Conservation (phyloP, 1,140 invertebrate species). For the Hyles vespertilio region DNA sequence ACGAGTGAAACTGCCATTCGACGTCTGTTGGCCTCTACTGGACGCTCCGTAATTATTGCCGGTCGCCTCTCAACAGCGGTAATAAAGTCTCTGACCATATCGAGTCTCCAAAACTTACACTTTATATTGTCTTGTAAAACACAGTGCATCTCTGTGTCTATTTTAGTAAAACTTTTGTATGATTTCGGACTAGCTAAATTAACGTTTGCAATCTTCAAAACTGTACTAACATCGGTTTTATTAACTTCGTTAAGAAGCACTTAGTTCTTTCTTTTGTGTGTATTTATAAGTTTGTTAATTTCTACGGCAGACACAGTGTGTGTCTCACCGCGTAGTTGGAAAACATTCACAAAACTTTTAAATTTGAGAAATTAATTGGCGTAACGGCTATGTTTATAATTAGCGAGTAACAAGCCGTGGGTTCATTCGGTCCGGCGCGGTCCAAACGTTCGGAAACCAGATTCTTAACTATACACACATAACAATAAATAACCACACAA, state of each 20-base stretch:
- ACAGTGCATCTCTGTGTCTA: slow-evolving; percentile 8
- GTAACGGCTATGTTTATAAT: slow-evolving; percentile 61
- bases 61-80: slow-evolving; percentile 35
- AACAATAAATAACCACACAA: too few species aligned
- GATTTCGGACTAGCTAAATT: too few species aligned
- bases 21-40: slow-evolving; percentile 36
- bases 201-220: too few species aligned
- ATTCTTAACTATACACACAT: slow-evolving; percentile 6
- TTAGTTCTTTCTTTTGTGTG: neutral
- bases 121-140: neutral
- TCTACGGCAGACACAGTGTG: slow-evolving; percentile 7
- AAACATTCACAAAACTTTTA: slow-evolving; percentile 42
- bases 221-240: neutral
- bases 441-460: slow-evolving; percentile 18
- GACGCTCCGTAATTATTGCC: slow-evolving; percentile 56
- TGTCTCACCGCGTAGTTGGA: slow-evolving; percentile 19
- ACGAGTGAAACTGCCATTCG: slow-evolving; percentile 21
- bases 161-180: neutral
- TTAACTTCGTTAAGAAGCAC: neutral
- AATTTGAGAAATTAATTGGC: slow-evolving; percentile 69
- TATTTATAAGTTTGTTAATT: slow-evolving; percentile 2
- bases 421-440: slow-evolving; percentile 30
- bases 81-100: slow-evolving; percentile 53
- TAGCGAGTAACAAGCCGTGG: slow-evolving; percentile 40
- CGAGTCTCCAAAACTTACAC: slow-evolving; percentile 36